phyloP scores from a whole-genome alignment of 2,888 invertebrate species.

The Torymus auratus region DNA sequence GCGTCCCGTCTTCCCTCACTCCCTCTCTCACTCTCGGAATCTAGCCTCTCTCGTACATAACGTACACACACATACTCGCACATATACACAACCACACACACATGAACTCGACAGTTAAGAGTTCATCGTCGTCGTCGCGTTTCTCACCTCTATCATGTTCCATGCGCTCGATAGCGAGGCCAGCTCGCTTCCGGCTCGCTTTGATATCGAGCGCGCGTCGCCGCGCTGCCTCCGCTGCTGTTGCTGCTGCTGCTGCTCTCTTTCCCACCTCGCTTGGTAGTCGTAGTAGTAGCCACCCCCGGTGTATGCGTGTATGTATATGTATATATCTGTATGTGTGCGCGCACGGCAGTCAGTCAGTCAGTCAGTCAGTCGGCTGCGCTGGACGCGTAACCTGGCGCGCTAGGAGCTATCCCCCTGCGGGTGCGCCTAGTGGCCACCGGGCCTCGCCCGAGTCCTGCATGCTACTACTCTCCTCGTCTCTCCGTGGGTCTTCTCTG shows the following conservation, averaged over 20 bases:
- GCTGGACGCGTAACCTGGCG: neutral
- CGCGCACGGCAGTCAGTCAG: too few relatives aligned
- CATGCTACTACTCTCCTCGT: conserved; percentile 66
- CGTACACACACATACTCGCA: too few relatives aligned
- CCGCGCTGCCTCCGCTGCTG: neutral
- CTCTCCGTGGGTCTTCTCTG: conserved; percentile 56
- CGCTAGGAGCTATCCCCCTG: conserved; percentile 58
- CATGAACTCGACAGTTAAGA: too few relatives aligned
- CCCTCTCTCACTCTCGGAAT: neutral
- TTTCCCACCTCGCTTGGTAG: neutral
- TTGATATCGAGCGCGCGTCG: conserved; percentile 35
- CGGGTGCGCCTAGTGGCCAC: conserved; percentile 68
- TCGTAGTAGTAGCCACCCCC: too few relatives aligned
- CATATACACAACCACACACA: too few relatives aligned
- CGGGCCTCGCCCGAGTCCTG: conserved; percentile 71
- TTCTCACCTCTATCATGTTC: conserved; percentile 76
- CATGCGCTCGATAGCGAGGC: conserved; percentile 75
- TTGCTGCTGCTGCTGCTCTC: neutral
- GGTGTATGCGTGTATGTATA: too few relatives aligned
- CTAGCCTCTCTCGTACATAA: neutral
- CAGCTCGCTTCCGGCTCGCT: conserved; percentile 69
- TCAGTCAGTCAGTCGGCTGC: neutral
- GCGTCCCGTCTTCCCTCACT: neutral
- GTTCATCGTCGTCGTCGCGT: neutral
- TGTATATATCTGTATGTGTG: too few relatives aligned